phyloP scores from a whole-genome alignment of 2,888 invertebrate species.

The Catonia carolina region DNA sequence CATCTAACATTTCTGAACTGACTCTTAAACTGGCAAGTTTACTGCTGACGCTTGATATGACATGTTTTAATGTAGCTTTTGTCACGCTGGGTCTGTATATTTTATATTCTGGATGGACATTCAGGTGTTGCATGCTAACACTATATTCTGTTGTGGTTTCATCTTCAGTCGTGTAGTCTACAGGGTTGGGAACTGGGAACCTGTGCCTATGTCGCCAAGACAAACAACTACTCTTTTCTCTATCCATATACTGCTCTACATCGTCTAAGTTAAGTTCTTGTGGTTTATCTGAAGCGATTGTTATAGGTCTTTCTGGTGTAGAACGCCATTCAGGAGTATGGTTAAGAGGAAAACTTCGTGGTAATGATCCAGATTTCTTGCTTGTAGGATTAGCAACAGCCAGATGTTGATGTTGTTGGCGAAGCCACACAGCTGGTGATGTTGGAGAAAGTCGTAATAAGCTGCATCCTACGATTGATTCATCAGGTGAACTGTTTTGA shows the following conservation, averaged over 20 bases:
- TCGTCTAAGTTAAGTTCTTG: constrained; percentile 58
- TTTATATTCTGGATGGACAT: constrained; percentile 67
- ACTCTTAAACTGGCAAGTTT: constrained; percentile 41
- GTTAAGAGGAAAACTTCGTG: constrained; percentile 66
- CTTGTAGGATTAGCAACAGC: constrained; percentile 49
- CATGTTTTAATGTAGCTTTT: constrained; percentile 35
- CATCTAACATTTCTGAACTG: constrained; percentile 43
- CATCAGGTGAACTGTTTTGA: constrained; percentile 33
- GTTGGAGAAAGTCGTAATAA: constrained; percentile 45
- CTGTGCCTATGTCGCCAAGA: constrained; percentile 30
- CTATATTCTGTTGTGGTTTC: constrained; percentile 41
- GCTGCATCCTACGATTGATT: constrained; percentile 27
- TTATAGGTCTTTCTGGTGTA: constrained; percentile 58
- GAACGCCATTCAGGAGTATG: constrained; percentile 38
- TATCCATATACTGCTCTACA: constrained; percentile 50
- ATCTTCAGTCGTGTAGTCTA: constrained; percentile 39
- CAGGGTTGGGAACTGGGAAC: constrained; percentile 32
- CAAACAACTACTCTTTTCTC: constrained; percentile 31
- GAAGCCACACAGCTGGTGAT: constrained; percentile 62
- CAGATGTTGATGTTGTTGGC: constrained; percentile 61
- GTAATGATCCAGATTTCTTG: constrained; percentile 69
- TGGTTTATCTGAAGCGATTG: constrained; percentile 63
- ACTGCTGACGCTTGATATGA: constrained; percentile 39
- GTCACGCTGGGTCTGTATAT: constrained; percentile 36
- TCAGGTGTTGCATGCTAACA: constrained; percentile 41